Percentiles rank a stretch among this genome's conserved stretches.
phyloP scores from a whole-genome alignment of 2,888 invertebrate genomes.

The Drosophila robusta region DNA sequence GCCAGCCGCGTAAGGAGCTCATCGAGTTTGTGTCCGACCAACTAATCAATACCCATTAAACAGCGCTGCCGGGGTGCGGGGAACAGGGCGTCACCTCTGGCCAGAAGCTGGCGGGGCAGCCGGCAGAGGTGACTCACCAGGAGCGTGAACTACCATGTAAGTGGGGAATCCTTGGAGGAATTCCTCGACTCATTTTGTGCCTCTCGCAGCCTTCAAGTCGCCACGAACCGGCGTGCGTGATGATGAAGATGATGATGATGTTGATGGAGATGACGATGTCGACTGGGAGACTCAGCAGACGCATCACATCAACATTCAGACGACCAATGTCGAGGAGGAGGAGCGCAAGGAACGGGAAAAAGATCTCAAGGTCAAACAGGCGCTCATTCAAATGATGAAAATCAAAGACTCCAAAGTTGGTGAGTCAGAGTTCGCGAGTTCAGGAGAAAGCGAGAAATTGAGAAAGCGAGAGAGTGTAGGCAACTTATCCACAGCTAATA shows the following conservation, averaged over 20 bases:
- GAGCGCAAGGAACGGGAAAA: constrained; percentile 3
- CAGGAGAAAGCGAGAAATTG: too few relatives aligned
- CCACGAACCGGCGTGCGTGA: too few relatives aligned
- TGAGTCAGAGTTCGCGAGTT: not conserved
- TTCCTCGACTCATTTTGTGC: not conserved
- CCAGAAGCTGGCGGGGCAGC: not conserved
- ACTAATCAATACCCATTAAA: not conserved
- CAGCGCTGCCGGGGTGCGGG: not conserved
- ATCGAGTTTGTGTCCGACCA: too few relatives aligned
- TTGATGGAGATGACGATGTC: too few relatives aligned
- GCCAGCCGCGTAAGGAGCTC: constrained; percentile 6
- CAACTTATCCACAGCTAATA: constrained; percentile 3
- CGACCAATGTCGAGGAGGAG: constrained; percentile 23
- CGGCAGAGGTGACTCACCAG: too few relatives aligned
- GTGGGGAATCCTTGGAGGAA: too few relatives aligned
- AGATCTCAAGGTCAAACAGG: constrained; percentile 16
- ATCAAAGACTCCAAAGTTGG: not conserved
- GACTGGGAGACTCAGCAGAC: not conserved
- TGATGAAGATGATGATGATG: not conserved
- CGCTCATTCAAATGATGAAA: constrained; percentile 22
- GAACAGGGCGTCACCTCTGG: too few relatives aligned
- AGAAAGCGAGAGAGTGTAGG: too few relatives aligned
- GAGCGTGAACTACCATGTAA: too few relatives aligned
- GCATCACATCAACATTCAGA: constrained; percentile 14
- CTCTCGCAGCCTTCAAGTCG: not conserved